Percentiles rank a stretch among this genome's conserved stretches.
These are phyloP conservation scores for Sarcophaga peregrina DNA, from an alignment of 1,140 invertebrate genomes.

Conservation along the genomic window DNA sequence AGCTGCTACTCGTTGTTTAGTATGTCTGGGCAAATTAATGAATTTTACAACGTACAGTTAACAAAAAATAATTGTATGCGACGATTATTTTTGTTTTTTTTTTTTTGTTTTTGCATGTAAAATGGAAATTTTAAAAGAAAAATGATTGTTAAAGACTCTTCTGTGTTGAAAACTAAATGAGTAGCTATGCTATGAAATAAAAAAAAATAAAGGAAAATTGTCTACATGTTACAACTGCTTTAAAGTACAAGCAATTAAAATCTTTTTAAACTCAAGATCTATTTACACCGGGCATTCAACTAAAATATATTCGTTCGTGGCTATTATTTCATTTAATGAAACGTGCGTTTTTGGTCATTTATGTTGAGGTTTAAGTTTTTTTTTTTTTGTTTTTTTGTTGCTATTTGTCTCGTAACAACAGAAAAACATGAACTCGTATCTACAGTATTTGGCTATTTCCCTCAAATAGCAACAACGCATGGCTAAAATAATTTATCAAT, in stretches of 20 bases:
- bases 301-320: not conserved
- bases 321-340: not conserved
- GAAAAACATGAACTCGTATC: not conserved
- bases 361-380: no score
- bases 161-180: not conserved
- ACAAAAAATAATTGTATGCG: constrained; percentile 33
- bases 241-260: constrained; percentile 16
- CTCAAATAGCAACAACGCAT: not conserved
- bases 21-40: constrained; percentile 31
- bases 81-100: not conserved
- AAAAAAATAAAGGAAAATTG: not conserved
- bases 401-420: not conserved
- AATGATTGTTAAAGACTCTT: not conserved
- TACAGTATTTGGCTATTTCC: not conserved
- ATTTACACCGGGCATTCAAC: not conserved
- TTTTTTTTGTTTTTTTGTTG: not conserved
- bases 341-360: not conserved
- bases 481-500: not conserved
- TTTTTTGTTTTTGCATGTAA: not conserved
- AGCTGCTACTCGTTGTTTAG: constrained; percentile 28
- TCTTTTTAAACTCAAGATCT: constrained; percentile 1
- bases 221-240: not conserved
- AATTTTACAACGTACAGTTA: constrained; percentile 25
- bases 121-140: not conserved
- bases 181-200: not conserved